Evolutionary conservation across 2,797 vertebrate species (phyloP), one percentile per base, ranked within the genome.

Genomic region (Myiotriccus ornatus): DNA sequence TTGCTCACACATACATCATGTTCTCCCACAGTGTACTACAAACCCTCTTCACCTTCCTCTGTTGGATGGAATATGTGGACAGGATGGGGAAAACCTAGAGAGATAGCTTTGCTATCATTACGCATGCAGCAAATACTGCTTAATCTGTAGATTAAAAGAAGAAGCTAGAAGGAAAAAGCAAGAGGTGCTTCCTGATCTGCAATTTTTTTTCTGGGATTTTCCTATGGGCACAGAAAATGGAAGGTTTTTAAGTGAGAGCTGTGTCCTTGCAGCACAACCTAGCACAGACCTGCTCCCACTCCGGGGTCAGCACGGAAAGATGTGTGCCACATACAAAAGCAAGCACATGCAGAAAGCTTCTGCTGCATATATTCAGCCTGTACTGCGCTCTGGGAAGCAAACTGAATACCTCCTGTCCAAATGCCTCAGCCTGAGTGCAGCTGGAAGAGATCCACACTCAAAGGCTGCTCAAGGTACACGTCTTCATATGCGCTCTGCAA

Each of bases 281-380:
- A 67, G n/a, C 35, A 49, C 16, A 49, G 77, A 79, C 34, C n/a
- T 74, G 21, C 18, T n/a, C 19, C 35, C 30, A 15, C 27, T 59
- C 43, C 63, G 39, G 32, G 35, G 43, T 53, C 37, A 53, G 30
- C 23, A 53, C 0, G 0, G 64, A 53, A 73, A 55, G 30, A 35
- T 14, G 13, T 4, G 8, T n/a, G 43, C 25, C 34, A 80, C 17
- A 2, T 10, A 81, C 13, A 35, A 71, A 56, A 57, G 23, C 28
- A 85, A 77, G 14, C 6, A 44, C 46, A 50, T 0, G 10, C 12
- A 68, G 35, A 43, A 53, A 87, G 21, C 35, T 60, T 68, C 60
- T 47, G n/a, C 34, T 23, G 1, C 0, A 0, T 28, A 14, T 39
- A 37, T 24, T 62, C 30, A 67, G 19, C 1, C 7, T 22, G 52